Percentiles rank a stretch among this genome's conserved stretches.
These are phyloP conservation scores for Drosophila tristis DNA, from an alignment of 1,140 invertebrate genomes.

Conservation along the genomic window DNA sequence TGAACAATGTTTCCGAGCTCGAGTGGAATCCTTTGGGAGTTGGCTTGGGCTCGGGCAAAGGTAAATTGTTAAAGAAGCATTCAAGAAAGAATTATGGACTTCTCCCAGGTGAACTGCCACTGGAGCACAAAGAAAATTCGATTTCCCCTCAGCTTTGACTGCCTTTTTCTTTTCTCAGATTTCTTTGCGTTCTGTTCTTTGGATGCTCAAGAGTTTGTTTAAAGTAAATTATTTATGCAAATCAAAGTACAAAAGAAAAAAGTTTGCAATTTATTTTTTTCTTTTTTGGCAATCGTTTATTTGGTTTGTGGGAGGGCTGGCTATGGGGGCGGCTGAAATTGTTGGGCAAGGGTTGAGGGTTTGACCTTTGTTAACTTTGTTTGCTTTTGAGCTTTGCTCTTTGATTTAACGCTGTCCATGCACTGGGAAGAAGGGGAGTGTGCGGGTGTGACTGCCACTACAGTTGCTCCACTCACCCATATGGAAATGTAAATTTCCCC, in stretches of 20 bases:
- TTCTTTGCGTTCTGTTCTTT: conserved; percentile 43
- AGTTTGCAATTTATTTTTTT: conserved; percentile 77
- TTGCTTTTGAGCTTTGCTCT: conserved; percentile 59
- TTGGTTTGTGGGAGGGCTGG: conserved; percentile 10
- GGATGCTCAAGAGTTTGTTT: conserved; percentile 60
- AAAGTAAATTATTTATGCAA: conserved; percentile 82
- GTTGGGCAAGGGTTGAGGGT: conserved; percentile 50
- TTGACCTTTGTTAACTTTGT: conserved; percentile 68
- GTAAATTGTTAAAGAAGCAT: conserved; percentile 54
- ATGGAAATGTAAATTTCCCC: conserved; percentile 42
- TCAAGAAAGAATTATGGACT: conserved; percentile 78
- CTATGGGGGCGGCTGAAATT: conserved; percentile 26
- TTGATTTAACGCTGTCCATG: conserved; percentile 64
- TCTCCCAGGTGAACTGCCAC: conserved; percentile 50
- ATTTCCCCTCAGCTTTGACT: background rate
- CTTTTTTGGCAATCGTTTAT: conserved; percentile 49
- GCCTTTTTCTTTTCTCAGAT: conserved; percentile 38
- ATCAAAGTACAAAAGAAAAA: conserved; percentile 60
- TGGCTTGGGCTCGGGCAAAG: conserved; percentile 22
- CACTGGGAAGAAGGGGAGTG: conserved; percentile 12
- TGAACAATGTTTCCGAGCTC: conserved; percentile 9
- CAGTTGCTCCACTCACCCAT: background rate
- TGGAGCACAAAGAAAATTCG: conserved; percentile 36
- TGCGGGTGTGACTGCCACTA: background rate
- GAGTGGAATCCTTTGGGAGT: conserved; percentile 48